Evolutionary conservation across 2,888 invertebrate species (phyloP).

Genomic region (Orchesellides sinensis): DNA sequence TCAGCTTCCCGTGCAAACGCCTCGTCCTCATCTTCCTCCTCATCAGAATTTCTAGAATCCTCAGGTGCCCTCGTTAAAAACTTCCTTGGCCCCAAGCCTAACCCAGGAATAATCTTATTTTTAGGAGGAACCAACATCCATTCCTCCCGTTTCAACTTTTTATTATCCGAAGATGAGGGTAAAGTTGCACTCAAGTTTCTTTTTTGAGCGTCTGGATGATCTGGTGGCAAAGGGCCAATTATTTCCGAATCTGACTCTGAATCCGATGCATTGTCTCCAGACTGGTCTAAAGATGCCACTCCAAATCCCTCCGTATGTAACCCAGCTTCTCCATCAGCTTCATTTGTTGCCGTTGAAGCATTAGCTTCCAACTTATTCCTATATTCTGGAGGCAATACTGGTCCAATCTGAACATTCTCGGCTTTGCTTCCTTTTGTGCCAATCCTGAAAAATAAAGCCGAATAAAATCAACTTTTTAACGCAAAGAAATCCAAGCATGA

Average conservation of each 20-base stretch:
- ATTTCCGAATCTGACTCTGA: slow-evolving; percentile 53
- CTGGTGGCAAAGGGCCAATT: slow-evolving; percentile 70
- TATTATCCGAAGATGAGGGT: neutral
- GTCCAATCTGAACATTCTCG: slow-evolving; percentile 36
- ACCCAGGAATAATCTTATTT: slow-evolving; percentile 64
- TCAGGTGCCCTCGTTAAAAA: slow-evolving; percentile 65
- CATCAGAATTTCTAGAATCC: slow-evolving; percentile 50
- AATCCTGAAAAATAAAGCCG: neutral
- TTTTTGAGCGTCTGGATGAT: slow-evolving; percentile 61
- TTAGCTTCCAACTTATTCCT: slow-evolving; percentile 26
- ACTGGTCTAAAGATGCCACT: neutral
- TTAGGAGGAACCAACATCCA: slow-evolving; percentile 71
- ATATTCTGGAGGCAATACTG: slow-evolving; percentile 39
- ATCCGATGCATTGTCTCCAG: slow-evolving; percentile 32
- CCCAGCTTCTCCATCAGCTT: neutral
- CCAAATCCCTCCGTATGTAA: slow-evolving; percentile 1
- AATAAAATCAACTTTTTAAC: neutral
- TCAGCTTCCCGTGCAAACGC: slow-evolving; percentile 55
- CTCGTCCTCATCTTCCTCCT: slow-evolving; percentile 64
- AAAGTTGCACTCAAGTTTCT: neutral
- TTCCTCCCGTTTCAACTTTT: slow-evolving; percentile 66
- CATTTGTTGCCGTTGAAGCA: neutral
- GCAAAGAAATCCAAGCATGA: too few species aligned
- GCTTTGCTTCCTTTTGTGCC: neutral
- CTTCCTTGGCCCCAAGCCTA: slow-evolving; percentile 64